Conservation (phyloP, 2,888 invertebrate species). For the Itoplectis maculator region DNA sequence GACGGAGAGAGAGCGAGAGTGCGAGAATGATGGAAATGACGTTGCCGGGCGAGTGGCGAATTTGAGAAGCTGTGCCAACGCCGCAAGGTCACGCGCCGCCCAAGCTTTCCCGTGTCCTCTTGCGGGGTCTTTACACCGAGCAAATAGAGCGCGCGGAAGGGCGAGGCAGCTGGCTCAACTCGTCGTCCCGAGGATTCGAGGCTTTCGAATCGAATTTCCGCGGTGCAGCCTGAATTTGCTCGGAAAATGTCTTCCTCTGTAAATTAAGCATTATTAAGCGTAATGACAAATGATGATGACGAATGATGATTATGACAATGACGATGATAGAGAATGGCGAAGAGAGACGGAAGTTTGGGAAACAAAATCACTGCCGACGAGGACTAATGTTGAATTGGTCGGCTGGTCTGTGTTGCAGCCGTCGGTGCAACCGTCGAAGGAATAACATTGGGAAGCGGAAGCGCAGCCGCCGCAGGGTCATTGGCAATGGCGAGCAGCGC, state of each 20-base stretch:
- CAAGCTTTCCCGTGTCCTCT: slow-evolving; percentile 3
- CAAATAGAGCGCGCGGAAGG: background rate
- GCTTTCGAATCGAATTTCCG: too few species aligned
- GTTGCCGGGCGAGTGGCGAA: slow-evolving; percentile 14
- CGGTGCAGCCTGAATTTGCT: too few species aligned
- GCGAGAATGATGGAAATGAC: background rate
- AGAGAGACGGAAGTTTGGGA: slow-evolving; percentile 18
- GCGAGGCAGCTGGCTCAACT: too few species aligned
- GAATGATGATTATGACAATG: background rate
- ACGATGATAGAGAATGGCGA: background rate
- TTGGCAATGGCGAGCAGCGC: slow-evolving; percentile 3
- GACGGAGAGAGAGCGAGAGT: slow-evolving; percentile 13
- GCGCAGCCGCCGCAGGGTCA: slow-evolving; percentile 26
- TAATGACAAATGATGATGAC: slow-evolving; percentile 2
- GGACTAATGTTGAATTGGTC: slow-evolving; percentile 76
- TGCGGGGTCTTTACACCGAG: background rate
- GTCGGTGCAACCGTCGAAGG: slow-evolving; percentile 58
- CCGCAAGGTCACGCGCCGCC: slow-evolving; percentile 22
- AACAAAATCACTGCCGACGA: slow-evolving; percentile 46
- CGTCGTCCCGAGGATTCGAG: too few species aligned
- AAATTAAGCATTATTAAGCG: background rate
- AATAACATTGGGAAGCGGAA: slow-evolving; percentile 43
- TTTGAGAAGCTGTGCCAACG: slow-evolving; percentile 45
- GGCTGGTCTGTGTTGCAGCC: slow-evolving; percentile 78
- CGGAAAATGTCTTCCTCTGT: too few species aligned